Percentiles rank a stretch among this genome's conserved stretches.
Evolutionary conservation across 2,113 vertebrate genomes (phyloP).

Genomic region (Macaca mulatta): DNA sequence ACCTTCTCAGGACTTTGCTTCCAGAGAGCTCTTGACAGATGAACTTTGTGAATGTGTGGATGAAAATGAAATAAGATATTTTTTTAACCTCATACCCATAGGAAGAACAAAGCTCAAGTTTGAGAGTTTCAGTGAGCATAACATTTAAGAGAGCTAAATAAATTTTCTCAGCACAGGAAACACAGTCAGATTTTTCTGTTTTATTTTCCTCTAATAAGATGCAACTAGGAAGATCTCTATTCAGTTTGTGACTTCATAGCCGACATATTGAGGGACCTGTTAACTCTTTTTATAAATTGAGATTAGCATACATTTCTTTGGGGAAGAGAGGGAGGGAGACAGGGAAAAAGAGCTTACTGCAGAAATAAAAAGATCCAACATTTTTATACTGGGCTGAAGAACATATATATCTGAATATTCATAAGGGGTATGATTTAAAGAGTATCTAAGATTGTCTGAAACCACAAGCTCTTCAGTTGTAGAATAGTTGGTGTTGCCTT

Average conservation of each 20-base stretch:
- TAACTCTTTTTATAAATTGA: not conserved
- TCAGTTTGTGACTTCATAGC: not conserved
- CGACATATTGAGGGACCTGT: not conserved
- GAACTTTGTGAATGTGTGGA: not conserved
- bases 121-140: not conserved
- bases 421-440: not conserved
- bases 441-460: not conserved
- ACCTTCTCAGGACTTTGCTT: not conserved
- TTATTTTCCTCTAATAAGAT: not conserved
- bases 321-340: not conserved
- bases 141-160: not conserved
- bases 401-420: not conserved
- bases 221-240: not conserved
- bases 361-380: slow-evolving; percentile 4
- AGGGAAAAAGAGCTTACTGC: not conserved
- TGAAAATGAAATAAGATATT: not conserved
- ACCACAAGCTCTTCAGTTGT: not conserved
- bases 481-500: not conserved
- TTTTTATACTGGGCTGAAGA: not conserved
- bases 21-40: not conserved
- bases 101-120: not conserved
- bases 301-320: not conserved
- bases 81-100: not conserved
- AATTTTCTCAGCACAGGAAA: not conserved
- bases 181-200: not conserved